Conservation (phyloP, 2,888 invertebrate species). For the Ecdyonurus torrentis region DNA sequence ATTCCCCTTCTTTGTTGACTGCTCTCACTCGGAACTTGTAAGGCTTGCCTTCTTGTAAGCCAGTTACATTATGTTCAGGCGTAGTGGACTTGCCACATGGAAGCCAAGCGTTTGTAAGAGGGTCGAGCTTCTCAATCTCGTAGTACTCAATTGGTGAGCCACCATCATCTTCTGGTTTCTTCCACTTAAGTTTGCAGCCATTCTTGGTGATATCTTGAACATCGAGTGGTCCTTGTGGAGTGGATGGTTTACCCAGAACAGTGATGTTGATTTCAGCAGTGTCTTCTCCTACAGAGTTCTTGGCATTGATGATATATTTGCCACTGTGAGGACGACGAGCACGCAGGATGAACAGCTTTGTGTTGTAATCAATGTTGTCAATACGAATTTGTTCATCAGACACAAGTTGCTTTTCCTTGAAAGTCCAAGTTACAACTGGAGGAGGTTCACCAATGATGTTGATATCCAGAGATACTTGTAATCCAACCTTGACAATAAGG, state of each 20-base stretch:
- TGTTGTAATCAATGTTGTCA: constrained; percentile 76
- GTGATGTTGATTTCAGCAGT: constrained; percentile 79
- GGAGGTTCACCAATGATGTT: constrained; percentile 88
- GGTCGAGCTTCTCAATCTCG: constrained; percentile 90
- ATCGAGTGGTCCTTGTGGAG: constrained; percentile 62
- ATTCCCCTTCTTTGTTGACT: constrained; percentile 95
- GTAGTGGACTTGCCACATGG: constrained; percentile 76
- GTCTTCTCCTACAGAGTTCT: constrained; percentile 87
- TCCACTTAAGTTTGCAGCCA: constrained; percentile 81
- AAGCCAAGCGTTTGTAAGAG: constrained; percentile 82
- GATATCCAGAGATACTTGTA: constrained; percentile 71
- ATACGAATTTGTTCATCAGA: constrained; percentile 38
- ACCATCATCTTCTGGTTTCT: constrained; percentile 91
- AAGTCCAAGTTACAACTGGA: constrained; percentile 79
- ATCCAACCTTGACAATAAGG: constrained; percentile 73
- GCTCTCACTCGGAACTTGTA: constrained; percentile 98
- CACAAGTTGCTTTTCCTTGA: constrained; percentile 41
- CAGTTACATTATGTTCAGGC: constrained; percentile 66
- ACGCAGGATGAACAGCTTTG: constrained; percentile 73
- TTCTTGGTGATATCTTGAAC: constrained; percentile 80
- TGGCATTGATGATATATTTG: constrained; percentile 74
- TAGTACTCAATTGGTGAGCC: constrained; percentile 88
- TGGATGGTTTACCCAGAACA: constrained; percentile 39
- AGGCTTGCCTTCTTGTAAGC: constrained; percentile 84
- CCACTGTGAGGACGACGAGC: constrained; percentile 69